Conservation (phyloP, 53 echinoderm and acorn worm species). For the Henricia sp. region DNA sequence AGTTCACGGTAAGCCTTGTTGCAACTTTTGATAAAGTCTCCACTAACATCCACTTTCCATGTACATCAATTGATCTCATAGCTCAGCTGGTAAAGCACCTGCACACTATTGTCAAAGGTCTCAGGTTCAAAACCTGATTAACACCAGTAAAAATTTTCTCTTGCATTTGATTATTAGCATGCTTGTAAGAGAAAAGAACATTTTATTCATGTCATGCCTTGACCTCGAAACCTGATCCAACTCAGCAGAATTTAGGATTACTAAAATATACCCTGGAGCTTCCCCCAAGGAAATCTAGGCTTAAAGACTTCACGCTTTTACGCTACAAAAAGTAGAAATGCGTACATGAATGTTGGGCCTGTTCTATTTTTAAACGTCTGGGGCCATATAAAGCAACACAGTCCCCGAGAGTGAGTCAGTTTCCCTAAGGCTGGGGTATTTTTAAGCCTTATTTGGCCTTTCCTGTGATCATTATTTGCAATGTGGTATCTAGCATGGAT, state of each 20-base stretch:
- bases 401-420: conserved; percentile 25
- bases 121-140: too few relatives aligned
- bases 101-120: too few relatives aligned
- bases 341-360: background rate
- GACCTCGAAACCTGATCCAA: background rate
- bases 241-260: background rate
- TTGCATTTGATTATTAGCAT: too few relatives aligned
- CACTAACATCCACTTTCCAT: too few relatives aligned
- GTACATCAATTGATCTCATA: too few relatives aligned
- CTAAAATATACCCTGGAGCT: conserved; percentile 6
- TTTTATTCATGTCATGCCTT: too few relatives aligned
- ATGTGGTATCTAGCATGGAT: background rate
- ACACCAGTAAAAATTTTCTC: too few relatives aligned
- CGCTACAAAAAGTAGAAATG: background rate
- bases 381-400: background rate
- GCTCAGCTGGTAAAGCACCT: too few relatives aligned
- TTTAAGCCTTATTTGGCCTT: background rate
- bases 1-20: too few relatives aligned
- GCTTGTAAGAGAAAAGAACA: too few relatives aligned
- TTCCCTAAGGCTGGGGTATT: conserved; percentile 7
- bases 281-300: conserved; percentile 25
- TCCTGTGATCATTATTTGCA: background rate
- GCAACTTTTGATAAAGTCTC: too few relatives aligned
- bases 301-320: background rate
- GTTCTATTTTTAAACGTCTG: conserved; percentile 10